Conservation (phyloP, 2,888 invertebrate species). For the Orchesellides sinensis region DNA sequence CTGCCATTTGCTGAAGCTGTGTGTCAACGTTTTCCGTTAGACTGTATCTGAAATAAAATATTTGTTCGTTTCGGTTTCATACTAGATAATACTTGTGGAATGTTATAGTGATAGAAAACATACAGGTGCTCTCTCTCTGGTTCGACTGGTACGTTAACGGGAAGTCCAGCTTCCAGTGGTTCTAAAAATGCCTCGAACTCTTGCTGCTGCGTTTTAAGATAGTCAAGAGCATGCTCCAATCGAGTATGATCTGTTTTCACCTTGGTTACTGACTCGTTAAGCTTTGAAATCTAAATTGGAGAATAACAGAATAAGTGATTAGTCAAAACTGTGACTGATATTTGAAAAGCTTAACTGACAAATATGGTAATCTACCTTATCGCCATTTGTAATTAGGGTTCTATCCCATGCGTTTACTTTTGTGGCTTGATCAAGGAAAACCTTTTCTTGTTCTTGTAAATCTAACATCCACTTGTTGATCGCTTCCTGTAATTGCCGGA, state of each 20-base stretch:
- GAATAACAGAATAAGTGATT: conserved; percentile 36
- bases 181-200: conserved; percentile 92
- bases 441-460: conserved; percentile 93
- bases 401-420: conserved; percentile 98
- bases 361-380: conserved; percentile 85
- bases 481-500: conserved; percentile 91
- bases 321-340: not conserved
- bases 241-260: conserved; percentile 93
- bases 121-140: conserved; percentile 93
- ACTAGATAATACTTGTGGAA: too few relatives aligned
- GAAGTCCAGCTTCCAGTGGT: conserved; percentile 83
- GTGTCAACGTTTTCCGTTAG: conserved; percentile 94
- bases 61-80: conserved; percentile 7
- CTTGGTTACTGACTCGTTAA: conserved; percentile 91
- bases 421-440: conserved; percentile 95
- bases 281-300: conserved; percentile 85
- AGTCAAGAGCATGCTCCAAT: conserved; percentile 94
- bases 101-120: conserved; percentile 76
- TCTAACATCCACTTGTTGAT: conserved; percentile 97
- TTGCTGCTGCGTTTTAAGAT: conserved; percentile 93
- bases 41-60: conserved; percentile 82
- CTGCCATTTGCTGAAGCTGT: conserved; percentile 95
- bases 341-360: too few relatives aligned
- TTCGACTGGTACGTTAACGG: conserved; percentile 78
- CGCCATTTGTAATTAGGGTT: conserved; percentile 91